Base-by-base conservation (phyloP, 2,797 vertebrate species). In the Sphenodon punctatus region DNA sequence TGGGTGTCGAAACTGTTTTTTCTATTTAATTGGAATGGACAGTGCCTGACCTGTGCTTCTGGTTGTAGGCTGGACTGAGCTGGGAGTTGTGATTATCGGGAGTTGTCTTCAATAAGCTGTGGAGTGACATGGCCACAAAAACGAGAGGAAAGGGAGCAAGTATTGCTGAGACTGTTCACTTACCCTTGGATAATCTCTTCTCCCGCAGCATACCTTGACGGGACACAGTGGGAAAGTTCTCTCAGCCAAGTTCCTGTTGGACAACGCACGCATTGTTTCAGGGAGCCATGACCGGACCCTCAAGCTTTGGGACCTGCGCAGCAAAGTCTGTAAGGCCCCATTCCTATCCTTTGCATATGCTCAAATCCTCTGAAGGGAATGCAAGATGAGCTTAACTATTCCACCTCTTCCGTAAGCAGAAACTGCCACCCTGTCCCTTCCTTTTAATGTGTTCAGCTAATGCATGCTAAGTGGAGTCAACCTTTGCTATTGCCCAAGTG, bases 221-320 rank as follows among this genome's bases (percentile, higher is more conserved):
- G 98, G 98, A 23, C 98, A 99, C 95, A 99, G 98, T 1, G 98
- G 98, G 30, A 99, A 99, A 85, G 98, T 99, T 25, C 94, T 99
- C 6, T 97, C 98, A 0, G 98, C 98, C 69, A 99, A 98, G 63
- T 99, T 99, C 94, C 92, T 99, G 67, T 89, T 99, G 94, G 98
- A 99, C 95, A 98, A 99, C 11, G 96, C 98, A 0, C 97, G 98
- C 1, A 99, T 99, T 23, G 98, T 99, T 64, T 99, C 98, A 0
- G 98, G 98, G 63, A 99, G 98, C 85, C 99, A 99, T 0, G 98
- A 99, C 94, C 95, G 98, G 66, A 99, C 98, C 1, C 97, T 99
- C 76, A 99, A 99, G 82, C 97, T 99, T 42, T 99, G 98, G 98
- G 98, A 99, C 87, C 97, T 99, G n/a, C 98, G 98, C 94, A 99